These are phyloP conservation scores for Neria commutata DNA, from an alignment of 2,888 invertebrate genomes.

Conservation along the genomic window DNA sequence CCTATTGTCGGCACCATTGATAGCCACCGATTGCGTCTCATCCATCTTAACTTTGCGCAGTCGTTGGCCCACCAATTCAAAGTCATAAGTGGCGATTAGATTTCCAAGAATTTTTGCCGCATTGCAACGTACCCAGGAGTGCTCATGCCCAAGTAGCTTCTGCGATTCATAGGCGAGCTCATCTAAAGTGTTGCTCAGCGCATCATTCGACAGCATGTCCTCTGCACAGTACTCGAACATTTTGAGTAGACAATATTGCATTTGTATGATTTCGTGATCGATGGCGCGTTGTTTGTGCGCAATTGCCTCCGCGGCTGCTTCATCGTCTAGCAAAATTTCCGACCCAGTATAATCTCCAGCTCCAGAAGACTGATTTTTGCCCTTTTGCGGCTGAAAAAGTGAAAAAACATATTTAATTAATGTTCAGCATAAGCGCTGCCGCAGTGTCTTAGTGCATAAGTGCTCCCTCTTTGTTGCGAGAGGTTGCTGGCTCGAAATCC, in stretches of 20 bases:
- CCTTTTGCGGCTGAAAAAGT: neutral
- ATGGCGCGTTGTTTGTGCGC: slow-evolving; percentile 69
- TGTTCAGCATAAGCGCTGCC: too few relatives aligned
- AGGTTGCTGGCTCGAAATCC: too few relatives aligned
- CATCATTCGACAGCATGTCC: slow-evolving; percentile 64
- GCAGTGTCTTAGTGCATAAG: too few relatives aligned
- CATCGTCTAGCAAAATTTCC: slow-evolving; percentile 26
- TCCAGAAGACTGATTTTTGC: too few relatives aligned
- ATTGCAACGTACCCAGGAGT: slow-evolving; percentile 83
- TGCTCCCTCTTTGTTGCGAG: too few relatives aligned
- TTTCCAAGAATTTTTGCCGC: slow-evolving; percentile 78
- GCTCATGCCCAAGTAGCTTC: slow-evolving; percentile 77
- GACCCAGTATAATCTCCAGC: too few relatives aligned
- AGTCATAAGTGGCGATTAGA: slow-evolving; percentile 70
- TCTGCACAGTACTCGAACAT: slow-evolving; percentile 70
- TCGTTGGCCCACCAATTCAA: slow-evolving; percentile 65
- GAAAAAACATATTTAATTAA: too few relatives aligned
- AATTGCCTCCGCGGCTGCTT: slow-evolving; percentile 45
- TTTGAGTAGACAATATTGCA: slow-evolving; percentile 73
- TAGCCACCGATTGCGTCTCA: slow-evolving; percentile 14
- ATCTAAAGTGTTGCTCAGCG: slow-evolving; percentile 59
- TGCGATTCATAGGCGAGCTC: slow-evolving; percentile 72
- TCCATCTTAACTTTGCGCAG: slow-evolving; percentile 60
- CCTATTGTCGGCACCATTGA: neutral
- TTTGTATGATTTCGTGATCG: slow-evolving; percentile 79